Evolutionary conservation across 92 coral and sea anemone genomes (phyloP).

Genomic region (Epizoanthus stellaris): DNA sequence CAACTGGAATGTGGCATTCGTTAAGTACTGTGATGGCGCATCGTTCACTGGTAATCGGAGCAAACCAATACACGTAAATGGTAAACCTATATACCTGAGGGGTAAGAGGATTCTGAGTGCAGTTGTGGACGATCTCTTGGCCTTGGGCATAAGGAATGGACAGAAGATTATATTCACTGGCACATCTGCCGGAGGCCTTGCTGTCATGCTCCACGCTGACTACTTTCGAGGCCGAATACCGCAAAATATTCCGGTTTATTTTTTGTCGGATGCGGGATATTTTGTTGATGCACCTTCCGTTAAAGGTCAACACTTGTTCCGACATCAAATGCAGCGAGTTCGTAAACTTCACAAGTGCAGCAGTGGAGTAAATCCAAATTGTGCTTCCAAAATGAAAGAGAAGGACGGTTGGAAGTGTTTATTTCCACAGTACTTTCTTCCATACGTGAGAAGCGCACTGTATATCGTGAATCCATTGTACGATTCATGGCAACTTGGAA

Average conservation of each 20-base stretch:
- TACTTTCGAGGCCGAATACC: constrained; percentile 77
- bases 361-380: constrained; percentile 66
- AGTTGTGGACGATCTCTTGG: constrained; percentile 74
- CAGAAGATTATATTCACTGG: constrained; percentile 83
- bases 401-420: constrained; percentile 76
- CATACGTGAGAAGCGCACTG: constrained; percentile 62
- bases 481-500: constrained; percentile 88
- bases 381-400: constrained; percentile 57
- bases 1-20: constrained; percentile 92
- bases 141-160: constrained; percentile 52
- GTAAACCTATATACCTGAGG: constrained; percentile 71
- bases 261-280: constrained; percentile 89
- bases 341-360: constrained; percentile 82
- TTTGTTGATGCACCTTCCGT: constrained; percentile 73
- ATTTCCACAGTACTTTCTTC: constrained; percentile 76
- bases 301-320: constrained; percentile 55
- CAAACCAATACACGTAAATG: constrained; percentile 78
- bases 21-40: constrained; percentile 96
- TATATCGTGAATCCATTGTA: constrained; percentile 77
- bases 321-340: constrained; percentile 72
- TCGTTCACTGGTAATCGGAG: constrained; percentile 91
- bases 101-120: constrained; percentile 87
- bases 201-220: constrained; percentile 91
- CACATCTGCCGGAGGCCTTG: constrained; percentile 96
- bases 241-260: constrained; percentile 57